Base-by-base conservation (phyloP, 2,113 vertebrate species). In the Sorex araneus region DNA sequence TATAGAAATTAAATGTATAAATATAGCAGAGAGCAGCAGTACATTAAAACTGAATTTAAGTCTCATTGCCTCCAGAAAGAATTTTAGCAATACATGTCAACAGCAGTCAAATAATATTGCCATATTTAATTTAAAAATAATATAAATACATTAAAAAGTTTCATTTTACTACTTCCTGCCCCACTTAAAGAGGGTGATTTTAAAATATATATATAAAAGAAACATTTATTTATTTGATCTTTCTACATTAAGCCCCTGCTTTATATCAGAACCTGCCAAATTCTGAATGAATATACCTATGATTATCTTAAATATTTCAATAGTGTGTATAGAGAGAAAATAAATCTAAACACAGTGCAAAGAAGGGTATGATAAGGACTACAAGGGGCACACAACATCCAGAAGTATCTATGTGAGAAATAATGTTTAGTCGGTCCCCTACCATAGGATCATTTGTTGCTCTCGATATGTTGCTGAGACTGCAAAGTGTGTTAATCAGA, bases 41-140 rank as follows among this genome's bases (percentile, higher is more conserved):
- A 5, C 4, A 92, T 81, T 81, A 73, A 77, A 92, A 88, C 21
- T 82, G 40, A 66, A 66, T 32, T 80, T 69, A 11, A 81, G 32
- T 11, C 64, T 50, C 9, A 40, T 50, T 50, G 47, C 47, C 47
- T 50, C 13, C 47, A 50, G 47, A 50, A 50, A 50, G 47, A 12
- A 50, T 50, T 50, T 50, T 50, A 50, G 47, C 47, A 50, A 50
- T 50, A 50, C 47, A 50, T 50, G 47, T 40, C 40, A 40, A 50
- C 9, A 50, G 10, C 47, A 50, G 47, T 50, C 9, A 50, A 50
- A 50, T 40, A 50, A 50, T 50, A 13, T 50, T 6, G 47, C 13
- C 47, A 50, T 50, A 50, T 50, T 50, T 7, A 5, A 40, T 50
- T 50, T 50, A 50, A 50, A 50, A 50, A 50, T 50, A 63, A 63